Base-by-base conservation (phyloP, 1,140 invertebrate genomes). In the Eumaeus atala region DNA sequence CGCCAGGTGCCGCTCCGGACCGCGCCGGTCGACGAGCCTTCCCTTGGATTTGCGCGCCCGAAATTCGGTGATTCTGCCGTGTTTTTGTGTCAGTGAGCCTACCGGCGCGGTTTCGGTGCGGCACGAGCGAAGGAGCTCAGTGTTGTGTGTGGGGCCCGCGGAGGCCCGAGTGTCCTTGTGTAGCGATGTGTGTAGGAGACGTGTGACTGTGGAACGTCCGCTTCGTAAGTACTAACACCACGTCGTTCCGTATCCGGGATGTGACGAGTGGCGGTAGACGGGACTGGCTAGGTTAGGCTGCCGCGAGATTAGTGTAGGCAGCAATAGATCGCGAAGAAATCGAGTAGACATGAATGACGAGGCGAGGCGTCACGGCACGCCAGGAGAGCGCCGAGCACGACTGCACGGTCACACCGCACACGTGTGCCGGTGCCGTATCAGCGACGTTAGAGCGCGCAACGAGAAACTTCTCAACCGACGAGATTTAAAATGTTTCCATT, bases 1-100 rank as follows among this genome's bases (percentile, higher is more conserved):
- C 84, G 74, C 83, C 84, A 82, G 78, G 84, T 84, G 83, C 83
- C 78, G 78, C 79, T 77, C 82, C 77, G 76, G 72, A 67, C 77
- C 82, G 80, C 78, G 78, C 82, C 74, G 77, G 72, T 81, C 82
- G 21, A 83, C 72, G 72, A 85, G 76, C 77, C 78, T 82, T 82
- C 78, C 77, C 71, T 78, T 85, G 82, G 82, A 85, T 83, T 85
- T 80, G 82, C 79, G 73, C 79, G 76, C 69, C 72, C 73, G 67
- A 81, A 83, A 85, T 79, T 81, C 72, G 77, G 73, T 83, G 77
- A 67, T 78, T 80, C 72, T 70, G 62, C 72, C 76, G 69, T 75
- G 79, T 75, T 80, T 75, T 72, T 72, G 74, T 78, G 66, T 72
- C 57, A 76, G 78, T 79, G 79, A 70, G 75, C 72, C 72, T 68